These are phyloP conservation scores for Clitarchus hookeri DNA, from an alignment of 2,888 invertebrate species.

Conservation along the genomic window DNA sequence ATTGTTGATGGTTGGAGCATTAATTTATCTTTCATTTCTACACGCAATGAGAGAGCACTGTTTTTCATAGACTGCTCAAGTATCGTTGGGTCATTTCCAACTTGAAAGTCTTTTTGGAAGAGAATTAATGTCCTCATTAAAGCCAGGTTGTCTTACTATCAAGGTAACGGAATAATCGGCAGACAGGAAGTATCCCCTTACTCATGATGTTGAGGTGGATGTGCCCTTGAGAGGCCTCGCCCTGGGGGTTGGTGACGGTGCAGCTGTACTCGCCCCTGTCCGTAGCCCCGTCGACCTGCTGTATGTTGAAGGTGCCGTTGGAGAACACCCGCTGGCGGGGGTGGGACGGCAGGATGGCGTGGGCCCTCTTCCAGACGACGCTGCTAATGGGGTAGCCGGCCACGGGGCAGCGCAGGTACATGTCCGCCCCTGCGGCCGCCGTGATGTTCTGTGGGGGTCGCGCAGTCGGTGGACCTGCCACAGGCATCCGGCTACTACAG, in stretches of 20 bases:
- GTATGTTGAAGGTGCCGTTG: slow-evolving; percentile 56
- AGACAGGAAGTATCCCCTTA: slow-evolving; percentile 46
- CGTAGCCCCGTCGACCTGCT: slow-evolving; percentile 53
- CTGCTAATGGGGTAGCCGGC: slow-evolving; percentile 58
- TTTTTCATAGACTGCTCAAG: too few relatives aligned
- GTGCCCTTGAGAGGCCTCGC: slow-evolving; percentile 53
- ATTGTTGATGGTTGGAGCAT: too few relatives aligned
- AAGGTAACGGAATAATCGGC: too few relatives aligned
- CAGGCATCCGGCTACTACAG: background rate
- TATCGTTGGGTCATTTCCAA: too few relatives aligned
- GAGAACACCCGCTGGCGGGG: slow-evolving; percentile 54
- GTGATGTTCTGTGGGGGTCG: slow-evolving; percentile 57
- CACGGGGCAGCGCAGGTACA: slow-evolving; percentile 57
- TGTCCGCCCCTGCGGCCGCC: slow-evolving; percentile 56
- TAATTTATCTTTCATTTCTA: too few relatives aligned
- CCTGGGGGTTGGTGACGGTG: slow-evolving; percentile 54
- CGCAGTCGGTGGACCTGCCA: slow-evolving; percentile 56
- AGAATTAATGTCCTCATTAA: too few relatives aligned
- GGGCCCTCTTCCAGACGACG: slow-evolving; percentile 58
- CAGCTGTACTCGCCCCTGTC: slow-evolving; percentile 58
- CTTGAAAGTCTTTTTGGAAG: too few relatives aligned
- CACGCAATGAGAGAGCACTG: too few relatives aligned
- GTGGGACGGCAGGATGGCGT: slow-evolving; percentile 52
- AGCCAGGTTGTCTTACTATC: too few relatives aligned
- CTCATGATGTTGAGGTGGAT: slow-evolving; percentile 57